A percentile compares a stretch with the other conserved stretches of the same genome.
phyloP scores from a whole-genome alignment of 2,113 vertebrate species.

The Urocitellus parryii region DNA sequence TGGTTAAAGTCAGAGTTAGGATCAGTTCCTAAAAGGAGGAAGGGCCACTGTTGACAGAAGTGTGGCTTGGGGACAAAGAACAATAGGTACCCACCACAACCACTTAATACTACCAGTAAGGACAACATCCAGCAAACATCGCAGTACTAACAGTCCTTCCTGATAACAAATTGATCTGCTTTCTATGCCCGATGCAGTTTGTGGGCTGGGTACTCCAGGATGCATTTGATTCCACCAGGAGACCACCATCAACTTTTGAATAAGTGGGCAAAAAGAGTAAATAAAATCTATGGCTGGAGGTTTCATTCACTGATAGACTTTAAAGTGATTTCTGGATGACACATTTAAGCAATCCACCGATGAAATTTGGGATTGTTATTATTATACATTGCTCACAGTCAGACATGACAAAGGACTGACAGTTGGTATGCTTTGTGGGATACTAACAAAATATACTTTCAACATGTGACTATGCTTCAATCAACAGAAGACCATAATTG shows the following conservation, averaged over 20 bases:
- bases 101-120: neutral
- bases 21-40: neutral
- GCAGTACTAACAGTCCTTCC: neutral
- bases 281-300: neutral
- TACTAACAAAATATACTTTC: constrained; percentile 66
- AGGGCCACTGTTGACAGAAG: neutral
- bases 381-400: neutral
- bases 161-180: neutral
- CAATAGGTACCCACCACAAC: neutral
- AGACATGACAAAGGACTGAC: constrained; percentile 60
- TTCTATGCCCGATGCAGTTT: neutral
- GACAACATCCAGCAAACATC: neutral
- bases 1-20: neutral
- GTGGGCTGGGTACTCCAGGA: neutral
- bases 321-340: constrained; percentile 32
- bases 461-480: constrained; percentile 68
- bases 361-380: neutral
- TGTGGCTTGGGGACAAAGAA: neutral
- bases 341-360: constrained; percentile 31
- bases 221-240: neutral
- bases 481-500: constrained; percentile 64
- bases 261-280: neutral
- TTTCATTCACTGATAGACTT: neutral
- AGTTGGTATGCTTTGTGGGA: constrained; percentile 55
- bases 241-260: neutral